A percentile compares a stretch with the other conserved stretches of the same genome.
phyloP scores from a whole-genome alignment of 1,140 invertebrate species.

The Samia ricini region DNA sequence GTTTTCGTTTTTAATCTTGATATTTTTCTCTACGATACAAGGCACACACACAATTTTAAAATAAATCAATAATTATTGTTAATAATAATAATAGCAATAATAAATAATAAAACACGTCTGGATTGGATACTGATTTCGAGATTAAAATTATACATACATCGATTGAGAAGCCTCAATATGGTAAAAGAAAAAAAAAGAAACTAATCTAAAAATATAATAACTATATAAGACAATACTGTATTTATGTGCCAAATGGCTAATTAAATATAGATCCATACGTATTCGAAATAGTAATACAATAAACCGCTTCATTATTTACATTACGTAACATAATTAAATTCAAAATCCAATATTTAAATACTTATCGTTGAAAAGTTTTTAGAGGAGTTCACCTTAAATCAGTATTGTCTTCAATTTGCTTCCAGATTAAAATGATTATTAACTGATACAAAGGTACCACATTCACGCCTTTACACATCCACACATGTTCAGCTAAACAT shows the following conservation, averaged over 20 bases:
- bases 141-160: constrained; percentile 43
- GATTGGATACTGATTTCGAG: constrained; percentile 54
- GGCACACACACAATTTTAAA: constrained; percentile 79
- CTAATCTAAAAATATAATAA: constrained; percentile 13
- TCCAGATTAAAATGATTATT: constrained; percentile 28
- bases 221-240: constrained; percentile 30
- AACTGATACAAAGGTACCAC: constrained; percentile 48
- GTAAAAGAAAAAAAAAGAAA: constrained; percentile 49
- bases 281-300: constrained; percentile 16
- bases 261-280: constrained; percentile 27
- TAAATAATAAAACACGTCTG: constrained; percentile 68
- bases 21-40: constrained; percentile 79
- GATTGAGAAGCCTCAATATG: constrained; percentile 63
- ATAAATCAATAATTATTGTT: constrained; percentile 56
- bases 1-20: constrained; percentile 78
- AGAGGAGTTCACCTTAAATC: background rate
- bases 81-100: constrained; percentile 71
- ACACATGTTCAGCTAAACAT: constrained; percentile 73
- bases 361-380: background rate
- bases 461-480: constrained; percentile 71
- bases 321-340: background rate
- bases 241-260: constrained; percentile 30
- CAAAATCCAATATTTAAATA: background rate
- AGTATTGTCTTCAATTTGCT: constrained; percentile 33
- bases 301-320: background rate